Base-by-base conservation (phyloP, 2,797 vertebrate species). In the Meriones psammophilus region DNA sequence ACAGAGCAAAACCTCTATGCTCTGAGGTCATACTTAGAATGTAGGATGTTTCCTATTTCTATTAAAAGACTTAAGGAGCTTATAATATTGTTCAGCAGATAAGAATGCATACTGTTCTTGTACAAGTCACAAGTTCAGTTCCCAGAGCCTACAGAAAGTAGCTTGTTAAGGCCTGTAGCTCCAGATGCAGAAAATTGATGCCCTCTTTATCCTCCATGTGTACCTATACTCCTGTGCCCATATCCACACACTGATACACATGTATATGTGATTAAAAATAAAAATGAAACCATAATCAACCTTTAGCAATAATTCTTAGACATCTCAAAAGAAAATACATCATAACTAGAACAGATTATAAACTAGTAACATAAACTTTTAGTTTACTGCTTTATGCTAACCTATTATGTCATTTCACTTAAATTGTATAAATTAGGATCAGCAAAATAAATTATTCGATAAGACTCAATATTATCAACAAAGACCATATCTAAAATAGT, bases 381-480 rank as follows among this genome's bases (percentile, higher is more conserved):
- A 60, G 85, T 92, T 92, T 91, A 46, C 83, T 88, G 13, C 71
- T 64, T 88, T 8, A 0, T 73, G 78, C n/a, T 26, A 88, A 26
- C 1, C 46, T 91, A 73, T 76, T 60, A 56, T 60, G 13, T 60
- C 50, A 94, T 39, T 42, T 91, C 42, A 33, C 20, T 68, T 85
- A 83, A 60, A 96, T 78, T 56, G 89, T 83, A 15, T 36, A 77
- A 50, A 17, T 73, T 46, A 91, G 14, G 2, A 46, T 81, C 3
- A 68, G 46, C 54, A 92, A 46, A 13, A 83, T 62, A 96, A 69
- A 64, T 46, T 28, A 90, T 96, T 56, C 46, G 76, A 88, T 36
- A 64, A 3, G 62, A 74, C 7, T 0, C 56, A 88, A 68, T 60
- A 42, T 62, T 15, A 81, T 77, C n/a, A 84, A 54, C 62, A 69